These are phyloP conservation scores for Plebejus argus DNA, from an alignment of 2,888 invertebrate species.

Conservation along the genomic window DNA sequence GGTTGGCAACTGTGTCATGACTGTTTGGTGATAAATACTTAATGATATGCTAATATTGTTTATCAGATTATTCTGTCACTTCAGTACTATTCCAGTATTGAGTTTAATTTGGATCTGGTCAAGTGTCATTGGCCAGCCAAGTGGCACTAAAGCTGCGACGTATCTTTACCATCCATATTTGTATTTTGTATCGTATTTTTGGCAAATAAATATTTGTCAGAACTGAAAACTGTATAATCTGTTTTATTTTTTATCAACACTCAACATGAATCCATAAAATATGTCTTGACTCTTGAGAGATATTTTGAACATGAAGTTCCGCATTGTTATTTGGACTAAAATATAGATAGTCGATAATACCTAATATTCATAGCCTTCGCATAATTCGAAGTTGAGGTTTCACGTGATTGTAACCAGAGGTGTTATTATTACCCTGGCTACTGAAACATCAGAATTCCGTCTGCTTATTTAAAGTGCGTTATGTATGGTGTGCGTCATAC, in stretches of 20 bases:
- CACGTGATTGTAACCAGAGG: neutral
- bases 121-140: constrained; percentile 10
- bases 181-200: neutral
- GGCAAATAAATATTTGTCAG: neutral
- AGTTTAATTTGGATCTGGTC: neutral
- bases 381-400: constrained; percentile 6
- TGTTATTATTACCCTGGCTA: constrained; percentile 4
- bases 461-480: constrained; percentile 16
- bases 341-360: neutral
- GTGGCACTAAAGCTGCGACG: neutral
- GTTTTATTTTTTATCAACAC: neutral
- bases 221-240: neutral
- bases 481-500: constrained; percentile 38
- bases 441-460: constrained; percentile 9
- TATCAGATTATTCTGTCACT: constrained; percentile 5
- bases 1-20: neutral
- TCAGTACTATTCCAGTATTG: neutral
- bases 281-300: neutral
- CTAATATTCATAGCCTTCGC: neutral
- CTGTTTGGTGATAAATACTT: neutral
- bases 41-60: neutral
- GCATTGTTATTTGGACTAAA: neutral
- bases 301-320: neutral
- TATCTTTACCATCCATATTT: constrained; percentile 2
- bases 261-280: neutral